Evolutionary conservation across 2,888 invertebrate species (phyloP), one percentile per base, ranked within the genome.

Genomic region (Neoitamus cyanurus): DNA sequence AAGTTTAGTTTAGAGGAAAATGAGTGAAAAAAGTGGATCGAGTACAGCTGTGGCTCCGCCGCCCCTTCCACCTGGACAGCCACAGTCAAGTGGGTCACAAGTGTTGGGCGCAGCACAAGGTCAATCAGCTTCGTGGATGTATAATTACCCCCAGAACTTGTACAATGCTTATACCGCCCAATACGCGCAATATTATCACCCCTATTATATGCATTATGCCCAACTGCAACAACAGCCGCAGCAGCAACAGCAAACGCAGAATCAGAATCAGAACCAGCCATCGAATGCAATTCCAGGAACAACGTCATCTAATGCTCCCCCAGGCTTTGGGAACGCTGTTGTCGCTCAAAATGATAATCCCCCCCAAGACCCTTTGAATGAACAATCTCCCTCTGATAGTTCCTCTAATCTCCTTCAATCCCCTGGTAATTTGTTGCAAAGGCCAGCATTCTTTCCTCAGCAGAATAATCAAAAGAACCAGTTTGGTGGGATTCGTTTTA

Each of bases 401-500:
- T 93, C 92, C 77, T 90, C 90, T 20, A 58, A 58, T 25, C 58
- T 58, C 58, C 25, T 58, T 6, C 58, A 58, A 28, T 83, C 84
- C 6, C 87, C 88, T 6, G 88, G 88, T 42, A 89, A 87, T 77
- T 88, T 89, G 83, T 88, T 89, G 85, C 91, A 91, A 78, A 90
- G 92, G 37, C 91, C 92, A 69, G 89, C 91, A 31, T 88, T 88
- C 73, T 86, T 85, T 73, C 82, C 84, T 13, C 85, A 72, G 15
- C 87, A 86, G 70, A 87, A 87, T 5, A 87, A 87, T 31, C 87
- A 88, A 83, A 90, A 90, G 85, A 90, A 90, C 88, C 87, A 85
- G 84, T 93, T 93, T 86, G 92, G 92, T 73, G 92, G 92, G 72
- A 92, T 93, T 86, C 91, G 93, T 77, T 93, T 93, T 87, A 93